Evolutionary conservation across 2,888 invertebrate species (phyloP), one percentile per base, ranked within the genome.

Genomic region (Drosophila dives): DNA sequence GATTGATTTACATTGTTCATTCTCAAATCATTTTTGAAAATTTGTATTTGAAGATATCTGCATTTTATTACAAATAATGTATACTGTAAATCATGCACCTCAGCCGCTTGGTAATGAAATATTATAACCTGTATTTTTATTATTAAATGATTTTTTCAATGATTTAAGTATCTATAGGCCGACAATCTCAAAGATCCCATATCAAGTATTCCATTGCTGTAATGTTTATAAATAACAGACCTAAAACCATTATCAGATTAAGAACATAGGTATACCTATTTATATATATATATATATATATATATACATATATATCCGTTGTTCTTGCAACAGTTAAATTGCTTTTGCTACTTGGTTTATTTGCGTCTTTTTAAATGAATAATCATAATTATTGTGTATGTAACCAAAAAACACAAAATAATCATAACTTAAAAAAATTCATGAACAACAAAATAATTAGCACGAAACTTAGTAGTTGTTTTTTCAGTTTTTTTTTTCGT

Each of bases 401-500:
- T 49, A 50, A 50, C 50, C 50, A 50, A 20, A 50, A n/a, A 29
- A 50, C 51, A 36, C 36, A 54, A 54, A 54, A 38, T 54, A 64
- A 48, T n/a, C 34, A 45, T 56, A 80, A 65, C 54, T 64, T 66
- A 63, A 53, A 59, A 67, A 77, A 80, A 72, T 32, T 55, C 23
- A 72, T 59, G 51, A 90, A 80, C 84, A 87, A 87, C 60, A 83
- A 81, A 90, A 80, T 75, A 78, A 83, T 74, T 72, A 53, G 59
- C 54, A 83, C 69, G 51, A 72, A 84, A 80, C 63, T 68, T 77
- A 15, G 72, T 80, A 42, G 40, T 56, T 55, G 38, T 20, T 77
- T 80, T 86, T 81, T 80, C 77, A 67, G 80, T 83, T 83, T 81
- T 78, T 84, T 84, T 86, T 80, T 83, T 82, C 78, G 80, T 78